Base-by-base conservation (phyloP, 2,113 vertebrate genomes). In the Lepisosteus osseus region DNA sequence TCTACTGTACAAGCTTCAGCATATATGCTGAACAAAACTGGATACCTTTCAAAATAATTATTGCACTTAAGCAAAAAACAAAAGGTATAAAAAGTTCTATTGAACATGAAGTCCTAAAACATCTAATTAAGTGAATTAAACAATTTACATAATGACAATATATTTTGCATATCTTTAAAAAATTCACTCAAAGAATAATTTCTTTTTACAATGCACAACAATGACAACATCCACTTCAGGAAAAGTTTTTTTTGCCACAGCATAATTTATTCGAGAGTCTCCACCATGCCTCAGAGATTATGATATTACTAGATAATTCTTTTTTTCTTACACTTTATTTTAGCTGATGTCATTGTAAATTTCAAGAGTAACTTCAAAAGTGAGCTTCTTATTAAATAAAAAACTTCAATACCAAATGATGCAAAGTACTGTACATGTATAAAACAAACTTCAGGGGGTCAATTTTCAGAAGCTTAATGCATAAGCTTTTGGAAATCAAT, bases 101-200 rank as follows among this genome's bases (percentile, higher is more conserved):
- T 55, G 51, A 68, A 55, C 66, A 68, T 55, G 54, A 70, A 57
- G 8, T 45, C 40, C 4, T 61, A 29, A 29, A 29, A 29, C 29
- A 29, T 29, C 29, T 15, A 61, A 70, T 70, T 61, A 70, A 44
- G 68, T 14, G 43, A 29, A 45, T 61, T 59, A 61, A 70, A 61
- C 3, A 6, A 70, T 43, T 61, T 70, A 40, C 68, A 61, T 70
- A 59, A 61, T 61, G 40, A 56, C 12, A 3, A 2, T 43, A 4
- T 57, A 61, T 55, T 13, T 17, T 70, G 41, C 12, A n/a, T 70
- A 12, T 43, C 17, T 69, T 68, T 54, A 54, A 68, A 68, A 17
- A 7, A 68, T 68, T 54, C 6, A 54, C 15, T 29, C 12, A 15
- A 4, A 59, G n/a, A 59, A 15, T n/a, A 2, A 15, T 14, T 59